phyloP scores from a whole-genome alignment of 2,797 vertebrate genomes.

The Crenuchus spilurus region DNA sequence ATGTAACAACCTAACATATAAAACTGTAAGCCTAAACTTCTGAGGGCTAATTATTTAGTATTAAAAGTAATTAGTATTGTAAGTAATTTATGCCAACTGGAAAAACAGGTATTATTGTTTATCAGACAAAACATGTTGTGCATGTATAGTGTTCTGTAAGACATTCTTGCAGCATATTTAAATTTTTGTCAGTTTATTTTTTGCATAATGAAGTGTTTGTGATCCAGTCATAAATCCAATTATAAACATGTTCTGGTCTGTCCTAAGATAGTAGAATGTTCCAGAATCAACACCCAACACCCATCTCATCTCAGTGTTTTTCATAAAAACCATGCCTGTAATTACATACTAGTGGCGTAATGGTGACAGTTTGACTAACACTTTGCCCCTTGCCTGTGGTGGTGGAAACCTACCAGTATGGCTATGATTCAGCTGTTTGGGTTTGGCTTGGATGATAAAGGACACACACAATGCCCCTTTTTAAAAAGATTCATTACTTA shows the following conservation, averaged over 20 bases:
- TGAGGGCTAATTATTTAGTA: too few species aligned
- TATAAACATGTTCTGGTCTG: constrained; percentile 29
- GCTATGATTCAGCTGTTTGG: constrained; percentile 47
- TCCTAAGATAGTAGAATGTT: not conserved
- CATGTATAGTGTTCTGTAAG: not conserved
- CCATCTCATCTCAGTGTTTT: constrained; percentile 17
- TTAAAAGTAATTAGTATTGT: too few species aligned
- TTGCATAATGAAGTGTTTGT: not conserved
- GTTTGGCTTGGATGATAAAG: constrained; percentile 9
- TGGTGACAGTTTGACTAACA: constrained; percentile 17
- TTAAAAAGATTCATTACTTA: too few species aligned
- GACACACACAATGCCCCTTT: not conserved
- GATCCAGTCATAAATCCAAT: not conserved
- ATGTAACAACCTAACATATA: too few species aligned
- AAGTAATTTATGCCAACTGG: too few species aligned
- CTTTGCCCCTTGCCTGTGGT: constrained; percentile 14
- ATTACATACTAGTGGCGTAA: constrained; percentile 33
- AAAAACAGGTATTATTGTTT: too few species aligned
- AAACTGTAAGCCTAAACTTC: too few species aligned
- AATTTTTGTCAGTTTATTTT: not conserved
- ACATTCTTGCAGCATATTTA: too few species aligned
- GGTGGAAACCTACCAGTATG: constrained; percentile 15
- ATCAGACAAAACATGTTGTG: too few species aligned
- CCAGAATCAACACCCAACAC: constrained; percentile 1
- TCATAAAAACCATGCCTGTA: constrained; percentile 31